Evolutionary conservation across 92 coral and sea anemone genomes (phyloP).

Genomic region (Actinostola sp.): DNA sequence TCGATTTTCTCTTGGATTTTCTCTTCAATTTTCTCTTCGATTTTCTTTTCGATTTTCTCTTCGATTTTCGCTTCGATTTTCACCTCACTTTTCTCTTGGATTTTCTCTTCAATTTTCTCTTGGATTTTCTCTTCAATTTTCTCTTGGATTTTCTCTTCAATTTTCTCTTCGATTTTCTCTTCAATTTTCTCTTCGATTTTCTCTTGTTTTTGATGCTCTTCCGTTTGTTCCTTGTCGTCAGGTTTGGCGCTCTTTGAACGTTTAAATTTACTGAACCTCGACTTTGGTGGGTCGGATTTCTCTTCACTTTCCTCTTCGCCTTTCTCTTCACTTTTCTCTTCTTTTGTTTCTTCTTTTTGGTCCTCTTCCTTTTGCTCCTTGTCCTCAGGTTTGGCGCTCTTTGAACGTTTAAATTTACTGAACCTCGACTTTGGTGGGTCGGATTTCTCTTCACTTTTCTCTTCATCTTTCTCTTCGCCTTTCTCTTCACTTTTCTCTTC

Average conservation of each 20-base stretch:
- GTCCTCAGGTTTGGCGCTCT: conserved; percentile 1
- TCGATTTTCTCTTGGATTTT: not conserved
- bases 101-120: too few species aligned
- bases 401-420: conserved; percentile 12
- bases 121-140: too few species aligned
- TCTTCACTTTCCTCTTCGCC: not conserved
- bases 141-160: too few species aligned
- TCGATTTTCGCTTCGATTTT: not conserved
- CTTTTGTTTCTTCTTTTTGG: not conserved
- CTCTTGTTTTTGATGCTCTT: not conserved
- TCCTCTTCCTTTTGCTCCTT: conserved; percentile 15
- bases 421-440: not conserved
- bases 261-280: not conserved
- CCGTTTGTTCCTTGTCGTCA: not conserved
- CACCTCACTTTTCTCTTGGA: too few species aligned
- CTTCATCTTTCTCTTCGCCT: not conserved
- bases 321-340: not conserved
- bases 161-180: too few species aligned
- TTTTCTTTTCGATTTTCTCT: not conserved
- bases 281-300: not conserved
- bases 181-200: too few species aligned
- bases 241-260: conserved; percentile 5
- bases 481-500: conserved; percentile 17
- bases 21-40: not conserved
- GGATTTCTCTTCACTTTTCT: not conserved